Conservation (phyloP, 1,140 invertebrate genomes). For the Nomia melanderi region DNA sequence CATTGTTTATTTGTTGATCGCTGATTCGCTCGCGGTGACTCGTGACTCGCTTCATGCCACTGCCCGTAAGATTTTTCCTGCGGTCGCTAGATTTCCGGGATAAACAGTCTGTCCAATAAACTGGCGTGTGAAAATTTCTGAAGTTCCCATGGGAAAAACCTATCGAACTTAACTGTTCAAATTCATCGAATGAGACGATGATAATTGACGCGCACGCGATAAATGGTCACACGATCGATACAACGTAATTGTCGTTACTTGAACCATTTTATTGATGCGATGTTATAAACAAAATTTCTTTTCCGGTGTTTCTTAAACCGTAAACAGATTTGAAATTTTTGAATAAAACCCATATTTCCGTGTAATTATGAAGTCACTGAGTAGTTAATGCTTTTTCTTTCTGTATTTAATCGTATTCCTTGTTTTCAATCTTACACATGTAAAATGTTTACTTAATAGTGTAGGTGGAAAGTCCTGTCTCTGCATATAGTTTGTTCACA, state of each 20-base stretch:
- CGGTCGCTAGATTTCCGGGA: background rate
- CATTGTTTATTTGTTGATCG: constrained; percentile 44
- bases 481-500: background rate
- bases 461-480: background rate
- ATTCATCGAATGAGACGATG: background rate
- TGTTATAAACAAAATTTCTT: background rate
- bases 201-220: constrained; percentile 28
- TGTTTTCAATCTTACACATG: background rate
- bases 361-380: background rate
- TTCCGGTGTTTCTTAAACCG: background rate
- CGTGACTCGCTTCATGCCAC: constrained; percentile 14
- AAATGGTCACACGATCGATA: constrained; percentile 21
- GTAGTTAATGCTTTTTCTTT: background rate
- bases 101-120: background rate
- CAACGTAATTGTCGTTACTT: constrained; percentile 17
- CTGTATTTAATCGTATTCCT: background rate
- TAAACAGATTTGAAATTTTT: background rate
- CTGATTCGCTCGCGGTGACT: constrained; percentile 4
- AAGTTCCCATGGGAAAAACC: background rate
- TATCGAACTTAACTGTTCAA: background rate
- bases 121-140: constrained; percentile 7
- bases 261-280: background rate
- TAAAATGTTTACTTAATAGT: background rate
- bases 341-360: background rate
- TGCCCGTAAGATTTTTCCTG: background rate